phyloP scores from a whole-genome alignment of 2,113 vertebrate genomes.

The Cepphus grylle region DNA sequence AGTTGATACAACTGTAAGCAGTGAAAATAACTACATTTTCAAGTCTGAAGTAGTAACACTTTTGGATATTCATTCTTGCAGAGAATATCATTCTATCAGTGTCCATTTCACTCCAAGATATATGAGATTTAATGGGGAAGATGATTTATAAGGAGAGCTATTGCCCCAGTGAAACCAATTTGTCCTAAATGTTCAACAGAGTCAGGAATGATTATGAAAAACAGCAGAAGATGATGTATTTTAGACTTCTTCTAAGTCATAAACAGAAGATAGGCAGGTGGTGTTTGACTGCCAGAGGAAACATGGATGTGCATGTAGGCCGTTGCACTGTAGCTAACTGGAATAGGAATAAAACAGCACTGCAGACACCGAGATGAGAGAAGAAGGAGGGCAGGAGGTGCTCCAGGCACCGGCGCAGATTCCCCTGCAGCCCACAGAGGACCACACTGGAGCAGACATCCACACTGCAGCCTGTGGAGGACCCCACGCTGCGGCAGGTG shows the following conservation, averaged over 20 bases:
- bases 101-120: not conserved
- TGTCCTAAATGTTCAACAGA: not conserved
- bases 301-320: not conserved
- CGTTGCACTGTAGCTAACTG: not conserved
- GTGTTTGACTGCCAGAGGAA: not conserved
- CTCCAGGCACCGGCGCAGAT: not conserved
- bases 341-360: not conserved
- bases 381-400: not conserved
- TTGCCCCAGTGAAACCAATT: not conserved
- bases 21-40: not conserved
- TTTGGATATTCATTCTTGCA: not conserved
- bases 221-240: not conserved
- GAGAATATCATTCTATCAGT: not conserved
- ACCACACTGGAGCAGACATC: not conserved
- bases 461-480: too few relatives aligned
- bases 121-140: not conserved
- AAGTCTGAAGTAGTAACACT: not conserved
- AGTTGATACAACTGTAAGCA: not conserved
- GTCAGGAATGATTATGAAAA: not conserved
- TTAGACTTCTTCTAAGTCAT: not conserved
- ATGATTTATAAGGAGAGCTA: not conserved
- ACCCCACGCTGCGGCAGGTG: fast-evolving
- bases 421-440: not conserved
- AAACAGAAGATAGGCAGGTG: not conserved
- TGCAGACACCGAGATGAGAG: not conserved